Conservation (phyloP, 2,797 vertebrate species). For the Sarcophilus harrisii region DNA sequence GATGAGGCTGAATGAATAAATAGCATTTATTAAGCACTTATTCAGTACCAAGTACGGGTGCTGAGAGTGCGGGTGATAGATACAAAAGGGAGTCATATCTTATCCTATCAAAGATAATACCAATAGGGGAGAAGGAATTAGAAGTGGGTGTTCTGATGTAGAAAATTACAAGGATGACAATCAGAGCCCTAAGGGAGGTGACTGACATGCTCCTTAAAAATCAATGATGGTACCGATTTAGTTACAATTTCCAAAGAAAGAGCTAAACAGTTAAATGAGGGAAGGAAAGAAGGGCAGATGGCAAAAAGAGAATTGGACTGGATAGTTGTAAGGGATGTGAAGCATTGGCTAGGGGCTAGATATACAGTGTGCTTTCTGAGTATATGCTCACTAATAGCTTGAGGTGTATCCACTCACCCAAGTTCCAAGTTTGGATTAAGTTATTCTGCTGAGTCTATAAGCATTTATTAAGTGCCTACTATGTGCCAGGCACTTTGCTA, state of each 20-base stretch:
- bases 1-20: neutral
- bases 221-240: neutral
- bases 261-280: neutral
- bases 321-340: neutral
- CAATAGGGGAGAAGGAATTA: neutral
- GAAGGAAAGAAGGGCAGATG: neutral
- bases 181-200: neutral
- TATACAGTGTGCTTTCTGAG: neutral
- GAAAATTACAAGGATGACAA: neutral
- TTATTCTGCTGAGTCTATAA: neutral
- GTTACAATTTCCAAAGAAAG: neutral
- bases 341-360: neutral
- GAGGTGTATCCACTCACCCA: neutral
- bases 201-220: neutral
- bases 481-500: neutral
- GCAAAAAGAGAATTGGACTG: neutral
- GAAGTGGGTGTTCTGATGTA: neutral
- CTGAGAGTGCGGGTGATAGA: neutral
- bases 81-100: neutral
- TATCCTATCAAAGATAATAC: neutral
- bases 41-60: neutral
- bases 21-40: neutral
- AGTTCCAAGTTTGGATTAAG: neutral
- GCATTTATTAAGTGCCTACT: neutral
- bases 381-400: neutral